Base-by-base conservation (phyloP, 2,113 vertebrate genomes). In the Numida meleagris region DNA sequence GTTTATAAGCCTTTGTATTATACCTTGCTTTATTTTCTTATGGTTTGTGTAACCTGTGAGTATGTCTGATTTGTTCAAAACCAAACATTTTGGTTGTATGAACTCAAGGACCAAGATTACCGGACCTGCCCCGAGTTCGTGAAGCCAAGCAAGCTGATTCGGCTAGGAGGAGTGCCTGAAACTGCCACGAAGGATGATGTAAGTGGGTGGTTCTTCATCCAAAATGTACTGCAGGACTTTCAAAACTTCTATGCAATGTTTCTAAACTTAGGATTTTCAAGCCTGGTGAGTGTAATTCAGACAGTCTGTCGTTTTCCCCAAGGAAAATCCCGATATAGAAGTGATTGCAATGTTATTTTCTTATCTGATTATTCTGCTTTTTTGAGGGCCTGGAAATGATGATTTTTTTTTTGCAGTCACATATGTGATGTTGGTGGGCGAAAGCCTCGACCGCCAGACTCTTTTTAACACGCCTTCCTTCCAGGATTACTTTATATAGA, bases 71-170 rank as follows among this genome's bases (percentile, higher is more conserved):
- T 96, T 96, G 13, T 97, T 34, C 82, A 31, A 31, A 55, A 29
- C 29, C 14, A 33, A 62, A 62, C 84, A 72, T 95, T 73, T 96
- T 95, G 82, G 79, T 95, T 97, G 61, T 97, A 43, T 97, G 72
- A 89, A 96, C 92, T 97, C 33, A 98, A 99, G 99, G 99, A 99
- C 98, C 99, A 99, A 96, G 99, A 99, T 98, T 99, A 99, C 96
- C 98, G 99, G 92, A 99, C 97, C 95, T 98, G 98, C 67, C 97
- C 98, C 90, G 97, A 98, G 91, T 98, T 99, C 23, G 97, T 98
- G 88, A 99, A 98, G 93, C 98, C 98, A 76, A 99, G 98, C 97
- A 99, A 98, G 81, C 98, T 98, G 58, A 98, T 99, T 98, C 98
- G 98, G 78, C 98, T 99, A 63, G 98, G 97, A 97, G 99, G 98